These are phyloP conservation scores for Masticophis lateralis DNA, from an alignment of 2,797 vertebrate genomes.

Conservation along the genomic window DNA sequence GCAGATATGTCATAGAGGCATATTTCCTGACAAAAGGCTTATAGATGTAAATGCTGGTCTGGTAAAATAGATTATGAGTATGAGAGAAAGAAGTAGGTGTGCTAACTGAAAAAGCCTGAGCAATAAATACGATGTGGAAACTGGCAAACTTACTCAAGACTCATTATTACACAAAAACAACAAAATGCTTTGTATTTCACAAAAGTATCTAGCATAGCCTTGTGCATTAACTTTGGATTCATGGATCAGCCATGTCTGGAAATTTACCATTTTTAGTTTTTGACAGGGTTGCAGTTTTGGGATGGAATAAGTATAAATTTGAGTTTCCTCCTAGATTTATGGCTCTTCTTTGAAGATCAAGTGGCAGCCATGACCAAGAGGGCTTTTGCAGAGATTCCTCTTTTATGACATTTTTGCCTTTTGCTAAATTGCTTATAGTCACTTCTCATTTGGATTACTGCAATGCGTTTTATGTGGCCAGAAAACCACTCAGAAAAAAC, in stretches of 20 bases:
- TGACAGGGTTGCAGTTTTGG: neutral
- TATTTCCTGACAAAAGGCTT: neutral
- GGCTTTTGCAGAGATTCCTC: neutral
- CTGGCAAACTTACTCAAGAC: neutral
- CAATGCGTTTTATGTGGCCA: neutral
- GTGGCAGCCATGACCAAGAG: neutral
- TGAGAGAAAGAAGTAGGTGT: neutral
- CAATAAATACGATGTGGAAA: neutral
- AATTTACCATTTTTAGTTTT: neutral
- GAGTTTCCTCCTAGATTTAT: neutral
- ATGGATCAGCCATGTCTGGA: neutral
- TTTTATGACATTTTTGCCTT: neutral
- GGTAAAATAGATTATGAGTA: neutral
- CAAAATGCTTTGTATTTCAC: neutral
- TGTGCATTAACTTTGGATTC: neutral
- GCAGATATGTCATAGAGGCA: neutral
- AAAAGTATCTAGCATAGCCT: neutral
- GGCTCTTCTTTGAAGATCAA: neutral
- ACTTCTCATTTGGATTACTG: neutral
- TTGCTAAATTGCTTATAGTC: neutral
- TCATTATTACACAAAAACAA: neutral
- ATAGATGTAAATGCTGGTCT: neutral
- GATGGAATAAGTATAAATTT: neutral
- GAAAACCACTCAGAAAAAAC: neutral
- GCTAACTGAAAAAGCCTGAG: neutral